Evolutionary conservation across 2,113 vertebrate species (phyloP), one percentile per base, ranked within the genome.

Genomic region (Hyaena hyaena): DNA sequence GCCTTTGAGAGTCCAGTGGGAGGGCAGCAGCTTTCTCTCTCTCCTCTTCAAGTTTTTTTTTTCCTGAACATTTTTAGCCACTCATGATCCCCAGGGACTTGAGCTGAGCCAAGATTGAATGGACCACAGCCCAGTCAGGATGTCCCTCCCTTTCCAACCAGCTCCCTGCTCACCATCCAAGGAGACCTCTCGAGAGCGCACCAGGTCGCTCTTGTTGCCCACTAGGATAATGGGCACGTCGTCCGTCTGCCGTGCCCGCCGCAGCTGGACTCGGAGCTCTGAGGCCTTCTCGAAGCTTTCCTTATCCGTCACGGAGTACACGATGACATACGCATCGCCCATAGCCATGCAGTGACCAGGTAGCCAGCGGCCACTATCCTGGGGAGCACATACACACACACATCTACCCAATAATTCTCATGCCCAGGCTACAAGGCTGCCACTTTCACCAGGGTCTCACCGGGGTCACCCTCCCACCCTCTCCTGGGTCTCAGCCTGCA

Each of bases 151-250:
- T 76, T 65, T 55, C 76, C 1, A 4, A 66, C 80, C 63, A 12
- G 0, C 28, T 63, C 50, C 69, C 92, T 73, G 98, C 99, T 99
- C 98, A 99, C 99, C 99, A 66, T 99, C 99, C 50, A 99, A 99
- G 10, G 99, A 99, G 97, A 99, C 99, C 97, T 99, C 99, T 85
- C 99, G 99, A 93, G 99, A 99, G 73, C 99, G 99, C 98, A 99
- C 99, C 97, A 99, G 98, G 98, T 99, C 99, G 0, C 99, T 99
- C 98, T 99, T 99, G 98, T 99, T 99, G 97, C 99, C 99, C 97
- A 99, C 99, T 0, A 99, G 99, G 98, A 99, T 99, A 88, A 99
- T 99, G 97, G 99, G 99, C 98, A 99, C 99, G 58, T 99, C 99
- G 43, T 99, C 99, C 0, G 99, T 99, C 98, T 99, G 99, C 33